phyloP scores from a whole-genome alignment of 1,140 invertebrate species.

The Hylaeus anthracinus region DNA sequence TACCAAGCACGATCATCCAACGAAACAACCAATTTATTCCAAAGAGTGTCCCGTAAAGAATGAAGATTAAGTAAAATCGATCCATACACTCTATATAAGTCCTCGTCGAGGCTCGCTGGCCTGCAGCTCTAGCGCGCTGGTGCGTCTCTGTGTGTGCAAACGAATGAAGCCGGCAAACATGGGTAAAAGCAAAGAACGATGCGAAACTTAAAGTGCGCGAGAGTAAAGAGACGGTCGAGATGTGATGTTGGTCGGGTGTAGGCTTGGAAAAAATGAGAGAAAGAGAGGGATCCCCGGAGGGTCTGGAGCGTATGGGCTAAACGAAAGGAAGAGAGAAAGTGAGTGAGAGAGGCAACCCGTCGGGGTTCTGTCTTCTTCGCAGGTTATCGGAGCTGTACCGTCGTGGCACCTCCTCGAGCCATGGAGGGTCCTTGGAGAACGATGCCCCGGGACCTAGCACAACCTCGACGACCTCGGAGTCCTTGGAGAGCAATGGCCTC shows the following conservation, averaged over 20 bases:
- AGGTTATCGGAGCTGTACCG: constrained; percentile 71
- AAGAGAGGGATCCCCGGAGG: constrained; percentile 39
- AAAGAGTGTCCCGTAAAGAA: too few relatives aligned
- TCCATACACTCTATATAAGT: too few relatives aligned
- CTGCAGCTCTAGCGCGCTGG: too few relatives aligned
- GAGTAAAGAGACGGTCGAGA: constrained; percentile 47
- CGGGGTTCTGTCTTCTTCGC: constrained; percentile 72
- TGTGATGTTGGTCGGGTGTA: too few relatives aligned
- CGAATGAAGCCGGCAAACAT: background rate
- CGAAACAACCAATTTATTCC: too few relatives aligned
- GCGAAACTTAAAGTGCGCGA: background rate
- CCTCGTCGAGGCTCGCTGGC: too few relatives aligned
- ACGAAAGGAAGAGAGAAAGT: constrained; percentile 37
- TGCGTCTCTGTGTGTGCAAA: too few relatives aligned
- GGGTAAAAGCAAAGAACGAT: background rate
- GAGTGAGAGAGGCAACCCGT: constrained; percentile 61
- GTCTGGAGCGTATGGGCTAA: constrained; percentile 35
- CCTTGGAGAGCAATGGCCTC: constrained; percentile 71
- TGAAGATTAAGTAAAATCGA: too few relatives aligned
- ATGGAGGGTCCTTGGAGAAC: constrained; percentile 47
- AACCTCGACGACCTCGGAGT: constrained; percentile 73
- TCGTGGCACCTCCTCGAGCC: constrained; percentile 59
- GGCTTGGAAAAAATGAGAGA: background rate
- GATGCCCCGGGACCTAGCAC: constrained; percentile 33
- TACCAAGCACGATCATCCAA: too few relatives aligned